Evolutionary conservation across 2,797 vertebrate genomes (phyloP).

Genomic region (Helostoma temminkii): DNA sequence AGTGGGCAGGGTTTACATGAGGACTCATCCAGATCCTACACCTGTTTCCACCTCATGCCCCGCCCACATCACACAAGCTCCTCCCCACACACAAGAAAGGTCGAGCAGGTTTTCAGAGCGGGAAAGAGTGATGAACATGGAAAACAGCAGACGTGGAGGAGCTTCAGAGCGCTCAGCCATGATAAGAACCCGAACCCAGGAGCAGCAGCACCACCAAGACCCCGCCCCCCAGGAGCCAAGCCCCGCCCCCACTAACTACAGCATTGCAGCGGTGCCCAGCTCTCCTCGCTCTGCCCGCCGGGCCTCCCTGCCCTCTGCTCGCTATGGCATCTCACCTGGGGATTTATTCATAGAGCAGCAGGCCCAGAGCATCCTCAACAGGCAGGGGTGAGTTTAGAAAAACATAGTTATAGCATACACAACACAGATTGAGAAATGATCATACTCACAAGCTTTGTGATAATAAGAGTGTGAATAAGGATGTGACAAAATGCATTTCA

Average conservation of each 20-base stretch:
- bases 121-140: slow-evolving; percentile 86
- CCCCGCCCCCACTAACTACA: slow-evolving; percentile 78
- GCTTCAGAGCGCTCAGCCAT: slow-evolving; percentile 54
- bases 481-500: not conserved
- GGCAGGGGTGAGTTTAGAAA: slow-evolving; percentile 89
- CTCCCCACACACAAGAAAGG: slow-evolving; percentile 66
- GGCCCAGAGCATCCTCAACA: slow-evolving; percentile 87
- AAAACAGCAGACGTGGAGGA: slow-evolving; percentile 81
- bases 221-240: slow-evolving; percentile 65
- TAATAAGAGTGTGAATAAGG: too few species aligned
- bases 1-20: slow-evolving; percentile 84
- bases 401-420: not conserved
- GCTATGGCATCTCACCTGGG: slow-evolving; percentile 89
- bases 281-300: slow-evolving; percentile 86
- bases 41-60: slow-evolving; percentile 44
- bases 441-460: not conserved
- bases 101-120: slow-evolving; percentile 74
- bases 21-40: slow-evolving; percentile 65
- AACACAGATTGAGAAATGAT: not conserved
- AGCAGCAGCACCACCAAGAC: slow-evolving; percentile 53
- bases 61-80: slow-evolving; percentile 48
- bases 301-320: slow-evolving; percentile 86
- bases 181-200: slow-evolving; percentile 60
- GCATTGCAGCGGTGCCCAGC: slow-evolving; percentile 84
- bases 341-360: slow-evolving; percentile 88